Base-by-base conservation (phyloP, 2,797 vertebrate species). In the Novumbra hubbsi region DNA sequence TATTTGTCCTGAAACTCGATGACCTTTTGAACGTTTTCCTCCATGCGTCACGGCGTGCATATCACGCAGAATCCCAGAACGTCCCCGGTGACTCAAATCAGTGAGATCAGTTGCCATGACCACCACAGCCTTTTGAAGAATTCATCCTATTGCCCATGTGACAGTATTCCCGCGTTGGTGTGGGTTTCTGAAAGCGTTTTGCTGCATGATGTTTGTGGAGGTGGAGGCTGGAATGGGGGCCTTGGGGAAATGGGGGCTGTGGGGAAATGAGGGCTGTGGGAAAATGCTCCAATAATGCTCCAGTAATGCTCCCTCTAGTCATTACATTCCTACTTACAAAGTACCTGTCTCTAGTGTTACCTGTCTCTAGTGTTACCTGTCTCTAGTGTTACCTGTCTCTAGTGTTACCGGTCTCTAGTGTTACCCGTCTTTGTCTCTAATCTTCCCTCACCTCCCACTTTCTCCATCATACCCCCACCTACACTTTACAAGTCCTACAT, bases 241-340 rank as follows among this genome's bases (percentile, higher is more conserved):
- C 41, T 3, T 3, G 41, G 41, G 41, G 6, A 45, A 45, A 12
- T 12, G n/a, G n/a, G n/a, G n/a, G n/a, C n/a, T n/a, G n/a, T n/a
- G n/a, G n/a, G n/a, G n/a, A n/a, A n/a, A n/a, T n/a, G n/a, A n/a
- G n/a, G n/a, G n/a, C n/a, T n/a, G n/a, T n/a, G n/a, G n/a, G n/a
- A n/a, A n/a, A n/a, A n/a, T 91, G 86, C 87, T 91, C 82, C 80
- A 85, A 88, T 85, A 82, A 88, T 91, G 90, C 88, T 86, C 88
- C 86, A 88, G 81, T 90, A 88, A 89, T 88, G 83, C 86, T 89
- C 85, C 88, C 87, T 91, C 87, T 77, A 87, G 88, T 89, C 85
- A 88, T 87, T 55, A 77, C 81, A 72, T 90, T 87, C 88, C 86
- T 89, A 85, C 90, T 85, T 86, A 88, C 84, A 76, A 82, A 86